A percentile compares a stretch with the other conserved stretches of the same genome.
Conservation (phyloP, 1,140 invertebrate genomes). For the Trigoniulus corallinus region DNA sequence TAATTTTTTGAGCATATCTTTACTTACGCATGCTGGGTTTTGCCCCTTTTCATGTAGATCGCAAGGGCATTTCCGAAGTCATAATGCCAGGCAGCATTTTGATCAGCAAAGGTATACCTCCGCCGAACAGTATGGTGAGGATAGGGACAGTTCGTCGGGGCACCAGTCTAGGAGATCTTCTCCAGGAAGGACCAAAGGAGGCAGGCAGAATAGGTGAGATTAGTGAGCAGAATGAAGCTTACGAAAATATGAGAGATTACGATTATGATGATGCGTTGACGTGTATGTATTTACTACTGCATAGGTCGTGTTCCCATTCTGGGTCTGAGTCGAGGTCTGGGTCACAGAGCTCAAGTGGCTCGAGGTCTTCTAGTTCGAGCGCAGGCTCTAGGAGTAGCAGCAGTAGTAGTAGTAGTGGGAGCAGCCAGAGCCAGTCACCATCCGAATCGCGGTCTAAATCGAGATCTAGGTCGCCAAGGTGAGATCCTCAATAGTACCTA, state of each 20-base stretch:
- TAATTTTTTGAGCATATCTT: too few species aligned
- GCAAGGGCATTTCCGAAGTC: too few species aligned
- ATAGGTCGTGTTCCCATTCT: conserved; percentile 7
- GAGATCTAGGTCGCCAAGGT: conserved; percentile 25
- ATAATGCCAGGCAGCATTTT: too few species aligned
- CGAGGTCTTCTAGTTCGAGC: conserved; percentile 11
- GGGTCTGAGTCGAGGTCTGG: conserved; percentile 26
- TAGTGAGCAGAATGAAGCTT: too few species aligned
- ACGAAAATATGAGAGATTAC: too few species aligned
- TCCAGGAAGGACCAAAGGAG: conserved; percentile 3
- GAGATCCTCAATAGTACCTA: conserved; percentile 11
- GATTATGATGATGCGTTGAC: not conserved
- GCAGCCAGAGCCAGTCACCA: conserved; percentile 18
- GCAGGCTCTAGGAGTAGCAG: not conserved
- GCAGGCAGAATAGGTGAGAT: too few species aligned
- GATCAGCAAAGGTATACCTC: conserved; percentile 11
- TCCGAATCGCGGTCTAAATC: conserved; percentile 21
- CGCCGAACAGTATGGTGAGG: conserved; percentile 12
- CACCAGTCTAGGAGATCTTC: conserved; percentile 5
- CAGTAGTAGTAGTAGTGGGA: conserved; percentile 11
- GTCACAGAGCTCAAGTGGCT: conserved; percentile 18
- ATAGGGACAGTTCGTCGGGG: conserved; percentile 10
- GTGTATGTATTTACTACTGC: not conserved
- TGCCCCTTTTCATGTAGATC: too few species aligned
- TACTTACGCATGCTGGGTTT: too few species aligned